Base-by-base conservation (phyloP, 2,888 invertebrate species). In the Xylota segnis region DNA sequence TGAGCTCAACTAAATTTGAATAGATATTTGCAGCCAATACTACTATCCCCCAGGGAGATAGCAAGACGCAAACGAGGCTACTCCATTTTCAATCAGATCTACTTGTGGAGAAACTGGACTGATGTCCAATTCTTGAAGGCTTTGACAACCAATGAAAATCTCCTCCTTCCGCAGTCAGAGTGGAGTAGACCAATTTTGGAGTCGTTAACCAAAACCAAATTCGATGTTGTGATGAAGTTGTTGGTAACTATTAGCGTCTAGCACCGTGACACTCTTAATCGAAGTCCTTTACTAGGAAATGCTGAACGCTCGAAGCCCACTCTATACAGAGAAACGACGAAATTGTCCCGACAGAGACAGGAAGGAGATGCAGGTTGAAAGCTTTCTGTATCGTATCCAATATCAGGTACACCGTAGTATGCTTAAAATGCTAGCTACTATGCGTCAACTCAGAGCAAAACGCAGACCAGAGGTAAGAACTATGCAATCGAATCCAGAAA, bases 381-480 rank as follows among this genome's bases (percentile, higher is more conserved):
- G 88, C 4, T 88, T 89, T 70, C 86, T 91, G 4, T 90, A 75
- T 71, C 89, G 90, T 3, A 77, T 90, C 7, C 91, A 91, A 59
- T 89, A 91, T 68, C 91, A 91, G 71, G 91, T 91, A 0, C 89
- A 90, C 0, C 90, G 91, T 0, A 89, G 89, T 61, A 91, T 91
- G 90, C 76, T 88, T 6, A 87, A 89, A 9, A 90, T 90, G 56
- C 78, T 91, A 34, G 78, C 88, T 7, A 89, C 66, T 2, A 89
- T 91, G 27, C 88, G 82, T 16, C 65, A 88, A 5, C 86, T 91
- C 0, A 86, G 90, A 4, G 68, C 68, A 12, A 78, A 86, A 9
- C 88, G 90, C 0, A 88, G 89, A 32, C 32, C 91, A 37, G 59
- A 79, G 32, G 91, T 90, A 87, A 18, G 9, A 23, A 23, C 3